phyloP scores from a whole-genome alignment of 2,113 vertebrate species.

The Aix galericulata region DNA sequence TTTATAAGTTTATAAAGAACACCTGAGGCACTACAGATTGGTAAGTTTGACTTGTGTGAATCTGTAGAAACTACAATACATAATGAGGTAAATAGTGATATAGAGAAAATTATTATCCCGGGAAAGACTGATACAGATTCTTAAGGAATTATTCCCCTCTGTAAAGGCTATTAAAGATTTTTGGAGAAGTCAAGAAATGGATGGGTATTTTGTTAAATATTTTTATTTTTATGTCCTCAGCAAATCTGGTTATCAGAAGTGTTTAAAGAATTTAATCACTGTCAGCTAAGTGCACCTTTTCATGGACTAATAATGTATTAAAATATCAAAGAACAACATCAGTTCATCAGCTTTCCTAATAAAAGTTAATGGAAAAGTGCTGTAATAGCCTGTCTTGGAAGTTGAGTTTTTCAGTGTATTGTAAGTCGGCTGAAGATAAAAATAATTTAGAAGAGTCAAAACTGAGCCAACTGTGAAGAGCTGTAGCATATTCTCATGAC shows the following conservation, averaged over 20 bases:
- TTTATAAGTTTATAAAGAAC: neutral
- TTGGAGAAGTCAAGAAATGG: neutral
- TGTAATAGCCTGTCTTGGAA: neutral
- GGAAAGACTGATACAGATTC: neutral
- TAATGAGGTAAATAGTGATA: neutral
- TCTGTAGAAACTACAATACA: neutral
- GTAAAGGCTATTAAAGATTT: neutral
- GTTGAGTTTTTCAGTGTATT: neutral
- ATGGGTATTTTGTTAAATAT: neutral
- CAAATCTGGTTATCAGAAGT: fast-evolving
- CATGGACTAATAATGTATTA: neutral
- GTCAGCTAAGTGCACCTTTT: neutral
- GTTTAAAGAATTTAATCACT: neutral
- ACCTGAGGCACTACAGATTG: neutral
- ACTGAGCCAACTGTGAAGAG: neutral
- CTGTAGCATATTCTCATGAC: neutral
- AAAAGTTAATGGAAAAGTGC: neutral
- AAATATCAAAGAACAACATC: neutral
- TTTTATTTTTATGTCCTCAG: neutral
- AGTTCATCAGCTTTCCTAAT: neutral
- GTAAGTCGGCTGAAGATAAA: neutral
- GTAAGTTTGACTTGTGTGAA: neutral
- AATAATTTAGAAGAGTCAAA: neutral
- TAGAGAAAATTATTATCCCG: neutral
- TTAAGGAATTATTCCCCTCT: neutral